Percentiles rank a stretch among this genome's conserved stretches.
Evolutionary conservation across 2,888 invertebrate species (phyloP).

Genomic region (Orchesella flavescens): DNA sequence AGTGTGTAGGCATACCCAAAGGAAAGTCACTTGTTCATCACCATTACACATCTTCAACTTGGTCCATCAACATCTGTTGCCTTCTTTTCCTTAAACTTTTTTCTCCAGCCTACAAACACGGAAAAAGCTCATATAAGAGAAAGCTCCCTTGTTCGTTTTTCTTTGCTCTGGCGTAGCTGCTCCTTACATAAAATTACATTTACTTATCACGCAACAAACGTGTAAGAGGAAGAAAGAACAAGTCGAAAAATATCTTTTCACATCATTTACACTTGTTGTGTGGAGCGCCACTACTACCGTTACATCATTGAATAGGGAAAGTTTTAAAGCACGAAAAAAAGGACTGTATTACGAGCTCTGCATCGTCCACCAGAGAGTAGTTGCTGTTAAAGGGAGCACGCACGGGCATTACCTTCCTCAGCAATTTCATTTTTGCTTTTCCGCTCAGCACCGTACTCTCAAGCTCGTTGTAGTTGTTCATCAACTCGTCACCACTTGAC

Average conservation of each 20-base stretch:
- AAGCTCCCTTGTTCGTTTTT: not conserved
- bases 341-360: not conserved
- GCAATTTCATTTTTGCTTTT: not conserved
- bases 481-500: slow-evolving; percentile 52
- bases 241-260: not conserved
- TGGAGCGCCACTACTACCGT: not conserved
- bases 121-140: slow-evolving; percentile 18
- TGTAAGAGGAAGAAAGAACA: slow-evolving; percentile 21
- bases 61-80: slow-evolving; percentile 59
- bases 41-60: slow-evolving; percentile 61
- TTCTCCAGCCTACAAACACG: not conserved
- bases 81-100: slow-evolving; percentile 17
- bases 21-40: slow-evolving; percentile 62
- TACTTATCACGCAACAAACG: slow-evolving; percentile 10
- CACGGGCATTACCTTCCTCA: not conserved
- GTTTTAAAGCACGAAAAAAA: not conserved
- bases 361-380: slow-evolving; percentile 24
- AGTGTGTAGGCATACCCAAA: slow-evolving; percentile 37
- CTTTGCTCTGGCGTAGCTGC: not conserved
- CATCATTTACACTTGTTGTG: slow-evolving; percentile 23
- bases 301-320: not conserved
- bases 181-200: slow-evolving; percentile 1
- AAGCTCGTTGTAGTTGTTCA: slow-evolving; percentile 10
- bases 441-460: not conserved
- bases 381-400: slow-evolving; percentile 9